Evolutionary conservation across 2,888 invertebrate species (phyloP), one percentile per base, ranked within the genome.

Genomic region (Lithodes maja): DNA sequence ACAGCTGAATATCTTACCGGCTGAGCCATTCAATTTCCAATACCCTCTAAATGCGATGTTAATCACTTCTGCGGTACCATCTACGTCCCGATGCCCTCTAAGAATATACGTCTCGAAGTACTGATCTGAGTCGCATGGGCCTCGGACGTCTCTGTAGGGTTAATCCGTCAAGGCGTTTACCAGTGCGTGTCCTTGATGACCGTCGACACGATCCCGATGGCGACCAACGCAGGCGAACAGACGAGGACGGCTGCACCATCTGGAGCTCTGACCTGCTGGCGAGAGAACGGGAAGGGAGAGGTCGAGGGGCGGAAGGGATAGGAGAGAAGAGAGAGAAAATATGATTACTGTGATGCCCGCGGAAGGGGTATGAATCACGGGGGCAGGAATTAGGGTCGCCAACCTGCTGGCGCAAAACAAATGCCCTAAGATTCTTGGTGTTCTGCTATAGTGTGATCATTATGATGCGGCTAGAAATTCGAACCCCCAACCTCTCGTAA

Each of bases 391-490:
- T 33, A 88, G 61, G 55, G 80, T 88, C 88, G 88, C 88, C 88
- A 88, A 88, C 85, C 88, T 88, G 88, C 88, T 88, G 85, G 80
- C 88, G 88, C 88, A 88, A 88, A 88, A 88, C 88, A 88, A 75
- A 88, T 78, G 88, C 88, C 88, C 85, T 81, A 82, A 82, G 15
- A n/a, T n/a, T 71, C 17, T 71, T 71, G 71, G 71, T 71, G 71
- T 71, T n/a, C 17, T n/a, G n/a, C 12, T 5, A 71, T n/a, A 17
- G 71, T 12, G 71, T 71, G 12, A 3, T 7, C 61, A 61, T 33
- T 33, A 33, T 33, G 33, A 33, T 33, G 33, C 33, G 33, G 33
- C 33, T 33, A 33, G 0, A 33, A 33, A 33, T 33, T 33, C 33
- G 33, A 33, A 33, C 33, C 33, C 33, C 33, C 33, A 33, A 33